Percentiles rank a stretch among this genome's conserved stretches.
phyloP scores from a whole-genome alignment of 2,888 invertebrate genomes.

The Phrixothrix hirtus region DNA sequence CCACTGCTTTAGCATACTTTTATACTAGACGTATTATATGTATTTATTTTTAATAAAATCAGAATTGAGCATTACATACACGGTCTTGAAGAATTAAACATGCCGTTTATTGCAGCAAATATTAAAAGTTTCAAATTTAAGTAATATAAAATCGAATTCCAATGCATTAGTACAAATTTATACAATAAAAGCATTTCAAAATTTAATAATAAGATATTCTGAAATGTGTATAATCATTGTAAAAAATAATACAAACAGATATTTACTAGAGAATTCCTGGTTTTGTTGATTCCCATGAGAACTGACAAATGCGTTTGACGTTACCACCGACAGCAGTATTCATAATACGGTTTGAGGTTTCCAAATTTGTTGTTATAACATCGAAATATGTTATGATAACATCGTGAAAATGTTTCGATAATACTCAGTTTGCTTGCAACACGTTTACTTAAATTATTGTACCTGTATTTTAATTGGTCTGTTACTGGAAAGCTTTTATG shows the following conservation, averaged over 20 bases:
- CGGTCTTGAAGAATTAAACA: too few relatives aligned
- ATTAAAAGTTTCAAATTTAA: too few relatives aligned
- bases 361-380: conserved; percentile 19
- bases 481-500: background rate
- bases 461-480: background rate
- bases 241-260: conserved; percentile 9
- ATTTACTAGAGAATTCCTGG: conserved; percentile 11
- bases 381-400: conserved; percentile 33
- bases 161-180: background rate
- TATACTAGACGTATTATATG: too few relatives aligned
- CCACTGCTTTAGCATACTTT: too few relatives aligned
- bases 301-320: conserved; percentile 32
- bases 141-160: too few relatives aligned
- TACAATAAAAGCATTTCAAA: background rate
- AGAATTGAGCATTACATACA: too few relatives aligned
- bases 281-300: conserved; percentile 31
- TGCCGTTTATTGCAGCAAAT: too few relatives aligned
- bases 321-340: conserved; percentile 21
- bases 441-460: background rate
- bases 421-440: background rate
- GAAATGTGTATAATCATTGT: conserved; percentile 8
- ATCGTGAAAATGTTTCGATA: conserved; percentile 11
- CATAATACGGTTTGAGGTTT: too few relatives aligned
- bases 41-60: too few relatives aligned
- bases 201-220: conserved; percentile 2